phyloP scores from a whole-genome alignment of 1,140 invertebrate genomes.

The Augochlora pura region DNA sequence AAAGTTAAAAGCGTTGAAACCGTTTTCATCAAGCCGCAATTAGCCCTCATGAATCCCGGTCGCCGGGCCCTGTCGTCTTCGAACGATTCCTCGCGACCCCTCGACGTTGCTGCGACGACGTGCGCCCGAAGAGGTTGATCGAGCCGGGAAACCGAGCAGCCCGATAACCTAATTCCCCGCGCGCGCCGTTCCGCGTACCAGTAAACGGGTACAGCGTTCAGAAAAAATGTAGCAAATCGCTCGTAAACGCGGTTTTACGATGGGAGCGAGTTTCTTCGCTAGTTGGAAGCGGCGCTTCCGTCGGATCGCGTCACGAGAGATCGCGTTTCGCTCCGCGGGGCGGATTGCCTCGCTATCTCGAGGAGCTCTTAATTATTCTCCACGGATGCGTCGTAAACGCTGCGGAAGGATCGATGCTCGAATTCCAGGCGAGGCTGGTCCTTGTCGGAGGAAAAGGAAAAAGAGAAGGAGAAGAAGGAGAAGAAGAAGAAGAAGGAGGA shows the following conservation, averaged over 20 bases:
- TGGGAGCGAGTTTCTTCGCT: background rate
- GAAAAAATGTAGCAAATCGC: constrained; percentile 5
- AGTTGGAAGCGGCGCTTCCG: background rate
- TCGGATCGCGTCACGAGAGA: constrained; percentile 19
- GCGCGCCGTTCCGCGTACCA: background rate
- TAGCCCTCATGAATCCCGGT: constrained; percentile 54
- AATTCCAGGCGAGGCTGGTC: background rate
- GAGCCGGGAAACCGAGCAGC: background rate
- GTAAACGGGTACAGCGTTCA: background rate
- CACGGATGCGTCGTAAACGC: background rate
- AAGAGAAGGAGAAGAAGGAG: too few species aligned
- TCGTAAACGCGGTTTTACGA: constrained; percentile 21
- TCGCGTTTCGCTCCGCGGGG: background rate
- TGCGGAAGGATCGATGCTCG: background rate
- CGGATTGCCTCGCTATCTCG: background rate
- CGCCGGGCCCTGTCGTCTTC: too few species aligned
- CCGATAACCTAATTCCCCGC: constrained; percentile 5
- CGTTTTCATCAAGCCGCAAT: constrained; percentile 60
- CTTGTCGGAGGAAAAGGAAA: too few species aligned
- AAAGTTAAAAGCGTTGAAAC: constrained; percentile 65
- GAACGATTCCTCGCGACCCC: too few species aligned
- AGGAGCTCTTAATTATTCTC: background rate
- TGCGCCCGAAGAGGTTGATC: background rate
- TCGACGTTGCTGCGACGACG: too few species aligned
- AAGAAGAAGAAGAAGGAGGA: too few species aligned